Evolutionary conservation across 1,140 invertebrate genomes (phyloP).

Genomic region (Drosophila ironensis): DNA sequence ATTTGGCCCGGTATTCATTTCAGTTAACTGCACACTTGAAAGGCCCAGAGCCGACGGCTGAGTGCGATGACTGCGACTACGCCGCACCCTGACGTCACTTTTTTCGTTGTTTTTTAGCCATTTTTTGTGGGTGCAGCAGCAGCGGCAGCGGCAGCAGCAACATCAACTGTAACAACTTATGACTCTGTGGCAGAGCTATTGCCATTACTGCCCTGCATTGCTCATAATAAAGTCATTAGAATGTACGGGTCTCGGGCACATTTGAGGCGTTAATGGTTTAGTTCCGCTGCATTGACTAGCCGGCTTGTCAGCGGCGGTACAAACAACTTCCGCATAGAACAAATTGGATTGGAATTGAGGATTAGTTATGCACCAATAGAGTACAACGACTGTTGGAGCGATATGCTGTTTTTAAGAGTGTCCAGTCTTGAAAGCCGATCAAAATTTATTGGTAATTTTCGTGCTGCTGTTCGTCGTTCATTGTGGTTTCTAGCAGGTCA

Average conservation of each 20-base stretch:
- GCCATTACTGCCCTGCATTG: slow-evolving; percentile 61
- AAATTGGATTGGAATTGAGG: slow-evolving; percentile 29
- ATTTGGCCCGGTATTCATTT: slow-evolving; percentile 62
- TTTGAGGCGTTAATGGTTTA: slow-evolving; percentile 72
- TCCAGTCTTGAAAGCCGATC: too few relatives aligned
- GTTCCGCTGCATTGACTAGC: slow-evolving; percentile 68
- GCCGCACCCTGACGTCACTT: slow-evolving; percentile 76
- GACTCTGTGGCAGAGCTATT: slow-evolving; percentile 4
- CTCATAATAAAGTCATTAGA: slow-evolving; percentile 79
- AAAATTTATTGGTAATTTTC: not conserved
- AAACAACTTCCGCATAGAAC: slow-evolving; percentile 60
- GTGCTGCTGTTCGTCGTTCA: too few relatives aligned
- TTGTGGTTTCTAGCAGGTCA: too few relatives aligned
- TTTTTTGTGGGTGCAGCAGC: slow-evolving; percentile 58
- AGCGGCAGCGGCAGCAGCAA: slow-evolving; percentile 15
- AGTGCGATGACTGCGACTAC: slow-evolving; percentile 43
- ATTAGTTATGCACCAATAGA: slow-evolving; percentile 35
- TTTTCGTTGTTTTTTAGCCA: slow-evolving; percentile 38
- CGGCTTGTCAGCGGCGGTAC: slow-evolving; percentile 19
- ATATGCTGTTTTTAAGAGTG: not conserved
- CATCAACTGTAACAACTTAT: slow-evolving; percentile 39
- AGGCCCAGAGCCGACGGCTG: slow-evolving; percentile 55
- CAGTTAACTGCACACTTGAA: slow-evolving; percentile 74
- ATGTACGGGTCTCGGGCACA: slow-evolving; percentile 50
- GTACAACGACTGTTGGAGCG: not conserved